Base-by-base conservation (phyloP, 2,113 vertebrate species). In the Eretmochelys imbricata region DNA sequence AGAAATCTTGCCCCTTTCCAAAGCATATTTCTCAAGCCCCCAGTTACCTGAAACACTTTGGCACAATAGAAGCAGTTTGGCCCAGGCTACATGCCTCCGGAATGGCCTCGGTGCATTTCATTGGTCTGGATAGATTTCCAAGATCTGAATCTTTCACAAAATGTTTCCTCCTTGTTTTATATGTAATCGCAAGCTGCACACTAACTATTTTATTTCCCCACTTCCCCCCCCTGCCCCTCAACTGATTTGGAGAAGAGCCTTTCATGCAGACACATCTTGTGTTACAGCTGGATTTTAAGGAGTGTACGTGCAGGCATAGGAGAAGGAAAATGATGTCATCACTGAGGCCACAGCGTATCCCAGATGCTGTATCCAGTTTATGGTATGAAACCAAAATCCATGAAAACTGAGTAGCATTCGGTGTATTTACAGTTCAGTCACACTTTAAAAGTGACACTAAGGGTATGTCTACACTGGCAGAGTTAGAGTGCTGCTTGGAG, bases 221-320 rank as follows among this genome's bases (percentile, higher is more conserved):
- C 29, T 31, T 31, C 59, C 5, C 59, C 1, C 4, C 8, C 65
- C 4, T 14, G 2, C 3, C 8, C 72, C 17, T 22, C 22, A 24
- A 12, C 20, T 13, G 12, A 78, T 78, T 48, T 78, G 75, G 38
- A 27, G 24, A 78, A 13, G 6, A 48, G 75, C 22, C 75, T 48
- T 46, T 46, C 42, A 25, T 20, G 38, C 1, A 20, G 19, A 72
- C 8, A n/a, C 31, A 9, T 16, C 13, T 69, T 69, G 62, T 19
- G 35, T 69, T n/a, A n/a, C 31, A 7, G 62, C 8, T 69, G 35
- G 35, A 69, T 69, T 69, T n/a, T 69, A 72, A 72, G 65, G 35
- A 72, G 35, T 5, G 19, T 38, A 19, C 5, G 35, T 13, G 22
- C 11, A 4, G 10, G 10, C 4, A 6, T 14, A 2, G 12, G 2